phyloP scores from a whole-genome alignment of 2,888 invertebrate species.

The Drosophila subquinaria region DNA sequence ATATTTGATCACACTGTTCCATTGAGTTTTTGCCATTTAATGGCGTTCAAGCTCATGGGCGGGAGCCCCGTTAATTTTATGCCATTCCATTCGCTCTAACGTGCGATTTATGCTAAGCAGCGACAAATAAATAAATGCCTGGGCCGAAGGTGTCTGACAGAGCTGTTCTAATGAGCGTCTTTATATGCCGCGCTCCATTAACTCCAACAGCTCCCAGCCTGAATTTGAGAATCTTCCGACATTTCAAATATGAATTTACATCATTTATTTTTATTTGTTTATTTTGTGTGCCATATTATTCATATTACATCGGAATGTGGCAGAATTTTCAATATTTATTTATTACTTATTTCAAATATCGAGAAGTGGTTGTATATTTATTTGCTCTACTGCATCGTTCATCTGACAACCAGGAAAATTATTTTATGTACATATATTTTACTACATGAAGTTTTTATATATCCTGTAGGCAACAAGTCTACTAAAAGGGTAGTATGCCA shows the following conservation, averaged over 20 bases:
- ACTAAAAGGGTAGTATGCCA: not conserved
- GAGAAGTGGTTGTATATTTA: constrained; percentile 22
- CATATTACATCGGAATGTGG: not conserved
- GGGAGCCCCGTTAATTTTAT: constrained; percentile 74
- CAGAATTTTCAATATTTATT: constrained; percentile 12
- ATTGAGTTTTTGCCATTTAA: constrained; percentile 31
- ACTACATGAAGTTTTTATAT: constrained; percentile 10
- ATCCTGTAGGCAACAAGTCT: not conserved
- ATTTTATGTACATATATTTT: constrained; percentile 22
- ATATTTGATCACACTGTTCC: constrained; percentile 45
- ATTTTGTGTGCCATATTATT: not conserved
- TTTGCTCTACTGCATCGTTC: constrained; percentile 1
- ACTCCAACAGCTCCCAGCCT: constrained; percentile 31
- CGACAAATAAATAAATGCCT: constrained; percentile 73
- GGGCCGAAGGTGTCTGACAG: constrained; percentile 63
- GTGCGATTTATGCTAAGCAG: constrained; percentile 79
- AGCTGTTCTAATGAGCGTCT: constrained; percentile 56
- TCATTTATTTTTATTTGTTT: not conserved
- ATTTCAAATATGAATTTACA: constrained; percentile 17
- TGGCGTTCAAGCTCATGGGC: constrained; percentile 35
- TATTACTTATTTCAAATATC: constrained; percentile 19
- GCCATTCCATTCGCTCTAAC: constrained; percentile 73
- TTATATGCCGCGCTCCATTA: constrained; percentile 48
- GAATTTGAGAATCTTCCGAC: constrained; percentile 12
- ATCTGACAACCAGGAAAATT: not conserved